Percentiles rank a stretch among this genome's conserved stretches.
These are phyloP conservation scores for Percopsis transmontana DNA, from an alignment of 2,113 vertebrate species.

Conservation along the genomic window DNA sequence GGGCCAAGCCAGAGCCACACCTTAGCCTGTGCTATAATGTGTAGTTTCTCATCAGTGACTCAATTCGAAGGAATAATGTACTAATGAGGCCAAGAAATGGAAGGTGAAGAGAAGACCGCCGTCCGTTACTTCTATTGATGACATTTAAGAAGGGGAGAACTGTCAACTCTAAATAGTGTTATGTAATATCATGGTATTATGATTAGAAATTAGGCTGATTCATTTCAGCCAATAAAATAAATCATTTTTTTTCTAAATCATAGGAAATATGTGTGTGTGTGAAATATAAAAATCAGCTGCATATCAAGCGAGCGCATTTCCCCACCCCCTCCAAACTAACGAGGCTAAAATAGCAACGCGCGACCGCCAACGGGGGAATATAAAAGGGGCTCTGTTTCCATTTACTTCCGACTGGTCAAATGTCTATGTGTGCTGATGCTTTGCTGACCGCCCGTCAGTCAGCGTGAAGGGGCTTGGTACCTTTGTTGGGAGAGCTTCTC, in stretches of 20 bases:
- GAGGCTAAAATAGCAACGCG: conserved; percentile 28
- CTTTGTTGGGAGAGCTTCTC: conserved; percentile 77
- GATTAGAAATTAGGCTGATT: conserved; percentile 31
- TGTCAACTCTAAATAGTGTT: conserved; percentile 24
- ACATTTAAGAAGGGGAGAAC: conserved; percentile 29
- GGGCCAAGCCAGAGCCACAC: conserved; percentile 18
- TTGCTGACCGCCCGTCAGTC: conserved; percentile 78
- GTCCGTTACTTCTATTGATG: conserved; percentile 34
- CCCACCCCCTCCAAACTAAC: conserved; percentile 8
- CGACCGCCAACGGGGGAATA: conserved; percentile 30
- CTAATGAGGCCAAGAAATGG: background rate
- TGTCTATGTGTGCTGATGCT: conserved; percentile 60
- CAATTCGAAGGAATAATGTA: background rate
- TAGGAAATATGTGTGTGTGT: background rate
- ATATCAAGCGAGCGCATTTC: conserved; percentile 12
- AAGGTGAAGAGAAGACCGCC: conserved; percentile 22
- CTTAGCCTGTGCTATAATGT: conserved; percentile 27
- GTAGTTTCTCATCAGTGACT: conserved; percentile 19
- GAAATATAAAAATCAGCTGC: background rate
- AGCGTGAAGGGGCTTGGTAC: conserved; percentile 64
- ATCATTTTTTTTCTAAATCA: conserved; percentile 7
- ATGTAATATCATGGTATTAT: conserved; percentile 27
- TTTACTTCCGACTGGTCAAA: conserved; percentile 70
- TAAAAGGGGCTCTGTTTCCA: conserved; percentile 34
- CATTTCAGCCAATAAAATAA: background rate